Percentiles rank a stretch among this genome's conserved stretches.
Conservation (phyloP, 2,888 invertebrate genomes). For the Ophion ventricosus region DNA sequence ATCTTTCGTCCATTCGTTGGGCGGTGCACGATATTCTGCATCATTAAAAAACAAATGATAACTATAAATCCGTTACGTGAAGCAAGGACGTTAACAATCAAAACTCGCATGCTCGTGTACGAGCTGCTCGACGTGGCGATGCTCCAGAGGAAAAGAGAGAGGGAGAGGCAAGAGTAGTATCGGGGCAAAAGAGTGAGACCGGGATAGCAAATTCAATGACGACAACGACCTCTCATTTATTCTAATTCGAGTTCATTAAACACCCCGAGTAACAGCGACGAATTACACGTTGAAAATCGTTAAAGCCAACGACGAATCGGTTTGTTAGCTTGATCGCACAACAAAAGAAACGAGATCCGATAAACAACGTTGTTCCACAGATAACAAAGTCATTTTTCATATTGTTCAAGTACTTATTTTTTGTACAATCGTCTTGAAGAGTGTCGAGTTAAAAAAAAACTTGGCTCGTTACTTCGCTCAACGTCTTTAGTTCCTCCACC, state of each 20-base stretch:
- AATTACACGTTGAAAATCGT: slow-evolving; percentile 63
- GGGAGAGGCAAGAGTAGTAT: slow-evolving; percentile 35
- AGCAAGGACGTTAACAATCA: slow-evolving; percentile 37
- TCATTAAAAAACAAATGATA: too few relatives aligned
- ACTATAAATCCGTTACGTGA: slow-evolving; percentile 38
- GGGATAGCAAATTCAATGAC: slow-evolving; percentile 56
- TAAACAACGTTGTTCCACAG: slow-evolving; percentile 12
- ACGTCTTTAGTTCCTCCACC: too few relatives aligned
- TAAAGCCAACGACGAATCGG: slow-evolving; percentile 48
- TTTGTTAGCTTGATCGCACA: slow-evolving; percentile 43
- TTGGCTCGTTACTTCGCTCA: too few relatives aligned
- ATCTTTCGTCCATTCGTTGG: too few relatives aligned
- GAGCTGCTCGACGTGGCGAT: slow-evolving; percentile 38
- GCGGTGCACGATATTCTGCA: too few relatives aligned
- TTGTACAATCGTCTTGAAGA: background rate
- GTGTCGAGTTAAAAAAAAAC: background rate
- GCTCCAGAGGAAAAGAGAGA: slow-evolving; percentile 16
- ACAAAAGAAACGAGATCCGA: slow-evolving; percentile 33
- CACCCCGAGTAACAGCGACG: slow-evolving; percentile 51
- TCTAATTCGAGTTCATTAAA: slow-evolving; percentile 70
- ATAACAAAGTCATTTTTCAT: slow-evolving; percentile 39
- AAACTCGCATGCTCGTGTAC: slow-evolving; percentile 7
- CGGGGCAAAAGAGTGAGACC: slow-evolving; percentile 12
- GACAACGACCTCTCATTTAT: slow-evolving; percentile 69
- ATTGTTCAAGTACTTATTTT: background rate